phyloP scores from a whole-genome alignment of 1,140 invertebrate species.

The Agraylea sexmaculata region DNA sequence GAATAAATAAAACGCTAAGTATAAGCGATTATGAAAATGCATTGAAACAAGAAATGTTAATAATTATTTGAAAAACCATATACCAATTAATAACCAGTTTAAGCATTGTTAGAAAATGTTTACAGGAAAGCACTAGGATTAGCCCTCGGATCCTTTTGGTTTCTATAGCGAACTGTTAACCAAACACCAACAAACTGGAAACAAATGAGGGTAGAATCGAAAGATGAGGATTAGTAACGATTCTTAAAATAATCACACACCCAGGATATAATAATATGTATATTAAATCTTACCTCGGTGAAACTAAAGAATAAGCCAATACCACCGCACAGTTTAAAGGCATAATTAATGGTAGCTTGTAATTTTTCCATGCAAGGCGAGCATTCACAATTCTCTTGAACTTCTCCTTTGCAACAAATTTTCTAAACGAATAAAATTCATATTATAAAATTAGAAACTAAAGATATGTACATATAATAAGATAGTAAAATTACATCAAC shows the following conservation, averaged over 20 bases:
- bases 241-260: conserved; percentile 4
- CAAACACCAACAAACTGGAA: conserved; percentile 93
- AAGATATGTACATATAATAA: background rate
- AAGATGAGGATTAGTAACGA: background rate
- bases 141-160: conserved; percentile 92
- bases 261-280: conserved; percentile 1
- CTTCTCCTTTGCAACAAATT: conserved; percentile 30
- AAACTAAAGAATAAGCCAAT: conserved; percentile 95
- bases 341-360: conserved; percentile 67
- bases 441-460: conserved; percentile 2
- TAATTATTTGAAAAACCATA: too few relatives aligned
- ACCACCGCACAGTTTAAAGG: conserved; percentile 82
- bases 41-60: too few relatives aligned
- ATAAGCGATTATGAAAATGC: too few relatives aligned
- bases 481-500: conserved; percentile 35
- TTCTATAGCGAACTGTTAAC: conserved; percentile 92
- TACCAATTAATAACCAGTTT: conserved; percentile 1
- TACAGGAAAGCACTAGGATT: conserved; percentile 95
- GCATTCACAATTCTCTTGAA: conserved; percentile 44
- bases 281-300: conserved; percentile 71
- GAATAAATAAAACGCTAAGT: too few relatives aligned
- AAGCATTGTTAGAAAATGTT: conserved; percentile 22
- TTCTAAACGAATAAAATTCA: conserved; percentile 29
- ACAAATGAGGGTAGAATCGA: conserved; percentile 24
- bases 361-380: conserved; percentile 62